Evolutionary conservation across 1,140 invertebrate species (phyloP), one percentile per base, ranked within the genome.

Genomic region (Drosophila lowei): DNA sequence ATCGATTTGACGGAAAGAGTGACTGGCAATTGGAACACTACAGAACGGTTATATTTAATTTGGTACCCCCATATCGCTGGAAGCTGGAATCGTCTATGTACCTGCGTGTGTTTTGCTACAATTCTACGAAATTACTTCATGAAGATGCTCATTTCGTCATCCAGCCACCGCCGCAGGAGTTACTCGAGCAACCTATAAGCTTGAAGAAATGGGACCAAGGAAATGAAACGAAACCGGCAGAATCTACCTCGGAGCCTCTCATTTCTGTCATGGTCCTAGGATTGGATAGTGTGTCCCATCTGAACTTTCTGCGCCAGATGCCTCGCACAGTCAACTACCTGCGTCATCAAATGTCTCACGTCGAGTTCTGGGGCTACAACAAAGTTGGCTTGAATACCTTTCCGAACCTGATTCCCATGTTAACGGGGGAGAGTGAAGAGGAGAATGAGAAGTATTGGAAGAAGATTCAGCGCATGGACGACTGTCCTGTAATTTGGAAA

Each of bases 401-500:
- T 56, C 44, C 48, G 0, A 65, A 43, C 28, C 5, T 76, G 7
- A 58, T 76, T 1, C 15, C 57, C n/a, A 7, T 76, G 18, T 15
- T 76, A 1, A 74, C 73, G 2, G 73, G 73, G 0, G 8, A 56
- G 2, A 52, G 30, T 28, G 41, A 7, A 1, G 6, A 15, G 0
- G 59, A 74, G n/a, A 30, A 57, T 1, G 1, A 52, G 2, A 3
- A 46, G 8, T 21, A 23, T 28, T 63, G 52, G 49, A 15, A 8
- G 0, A 38, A 13, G 4, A 18, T 11, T 18, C 15, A 13, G 3
- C 49, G 5, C 61, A 30, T 62, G 18, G 95, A 96, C 81, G 66
- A 21, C 21, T 96, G 96, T 76, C 94, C 95, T 0, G 94, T 97
- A 59, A 92, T 97, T 9, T 97, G 96, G 96, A 94, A 95, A 57